phyloP scores from a whole-genome alignment of 1,140 invertebrate genomes.

The Caenorhabditis briggsae region DNA sequence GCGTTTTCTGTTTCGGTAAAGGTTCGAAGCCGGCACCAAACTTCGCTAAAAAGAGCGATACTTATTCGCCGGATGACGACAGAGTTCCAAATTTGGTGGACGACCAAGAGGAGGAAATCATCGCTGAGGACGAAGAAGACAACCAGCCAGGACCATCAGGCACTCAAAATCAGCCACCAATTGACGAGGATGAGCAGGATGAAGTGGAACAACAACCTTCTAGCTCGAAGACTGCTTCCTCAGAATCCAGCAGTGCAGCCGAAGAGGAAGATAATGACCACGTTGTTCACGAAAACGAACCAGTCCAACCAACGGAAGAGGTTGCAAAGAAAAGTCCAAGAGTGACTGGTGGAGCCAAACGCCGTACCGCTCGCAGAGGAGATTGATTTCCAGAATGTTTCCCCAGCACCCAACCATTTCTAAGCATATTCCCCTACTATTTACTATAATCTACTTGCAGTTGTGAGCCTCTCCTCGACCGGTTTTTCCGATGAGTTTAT shows the following conservation, averaged over 20 bases:
- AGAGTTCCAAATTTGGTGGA: slow-evolving; percentile 61
- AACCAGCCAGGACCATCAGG: slow-evolving; percentile 41
- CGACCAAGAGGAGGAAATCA: slow-evolving; percentile 62
- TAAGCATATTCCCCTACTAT: not conserved
- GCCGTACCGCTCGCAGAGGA: slow-evolving; percentile 20
- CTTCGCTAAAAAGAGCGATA: slow-evolving; percentile 59
- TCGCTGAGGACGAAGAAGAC: slow-evolving; percentile 27
- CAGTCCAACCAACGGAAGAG: slow-evolving; percentile 23
- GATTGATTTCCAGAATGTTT: not conserved
- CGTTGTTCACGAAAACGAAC: slow-evolving; percentile 13
- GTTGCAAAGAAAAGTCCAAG: slow-evolving; percentile 29
- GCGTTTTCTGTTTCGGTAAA: slow-evolving; percentile 84
- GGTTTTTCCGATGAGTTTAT: slow-evolving; percentile 41
- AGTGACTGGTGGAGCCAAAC: slow-evolving; percentile 28
- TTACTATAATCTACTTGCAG: slow-evolving; percentile 13
- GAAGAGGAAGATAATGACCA: slow-evolving; percentile 20
- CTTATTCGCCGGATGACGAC: slow-evolving; percentile 62
- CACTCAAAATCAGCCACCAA: not conserved
- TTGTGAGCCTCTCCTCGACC: slow-evolving; percentile 32
- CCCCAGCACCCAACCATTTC: too few relatives aligned
- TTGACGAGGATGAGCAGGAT: slow-evolving; percentile 7
- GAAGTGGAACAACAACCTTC: not conserved
- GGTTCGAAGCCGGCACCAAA: slow-evolving; percentile 57
- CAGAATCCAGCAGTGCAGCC: not conserved
- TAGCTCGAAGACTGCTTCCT: not conserved